Evolutionary conservation across 1,140 invertebrate genomes (phyloP).

Genomic region (Vanessa atalanta): DNA sequence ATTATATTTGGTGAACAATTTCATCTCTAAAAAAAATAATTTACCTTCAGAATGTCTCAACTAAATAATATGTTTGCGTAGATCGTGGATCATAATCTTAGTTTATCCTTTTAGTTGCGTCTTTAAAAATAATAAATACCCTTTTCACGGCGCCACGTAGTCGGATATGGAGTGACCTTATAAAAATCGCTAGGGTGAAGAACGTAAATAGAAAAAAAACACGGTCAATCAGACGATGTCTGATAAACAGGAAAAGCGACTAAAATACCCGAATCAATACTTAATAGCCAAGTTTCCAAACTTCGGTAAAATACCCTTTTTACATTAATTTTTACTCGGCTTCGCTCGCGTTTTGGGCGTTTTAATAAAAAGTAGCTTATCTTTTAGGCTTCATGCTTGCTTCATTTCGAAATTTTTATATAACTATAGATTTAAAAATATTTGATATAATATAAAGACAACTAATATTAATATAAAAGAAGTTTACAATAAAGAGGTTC

Average conservation of each 20-base stretch:
- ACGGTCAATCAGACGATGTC: background rate
- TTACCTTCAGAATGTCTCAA: background rate
- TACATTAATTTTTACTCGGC: background rate
- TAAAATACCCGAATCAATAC: background rate
- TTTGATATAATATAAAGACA: no score
- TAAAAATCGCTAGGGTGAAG: background rate
- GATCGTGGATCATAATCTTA: background rate
- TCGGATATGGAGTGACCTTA: background rate
- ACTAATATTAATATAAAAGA: no score
- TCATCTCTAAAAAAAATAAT: no score
- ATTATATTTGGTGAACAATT: no score
- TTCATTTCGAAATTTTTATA: no score
- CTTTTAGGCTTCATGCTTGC: no score
- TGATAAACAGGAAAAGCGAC: slow-evolving; percentile 11
- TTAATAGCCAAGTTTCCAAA: background rate
- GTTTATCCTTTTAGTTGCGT: background rate
- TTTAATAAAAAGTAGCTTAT: no score
- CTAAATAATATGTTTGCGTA: background rate
- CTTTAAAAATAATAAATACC: background rate
- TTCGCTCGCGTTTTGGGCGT: no score
- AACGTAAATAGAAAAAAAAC: background rate
- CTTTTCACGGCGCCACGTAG: background rate
- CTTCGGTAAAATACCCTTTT: background rate
- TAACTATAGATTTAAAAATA: no score
- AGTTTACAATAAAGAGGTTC: no score